A percentile compares a stretch with the other conserved stretches of the same genome.
Evolutionary conservation across 2,888 invertebrate genomes (phyloP).

Genomic region (Seladonia tumulorum): DNA sequence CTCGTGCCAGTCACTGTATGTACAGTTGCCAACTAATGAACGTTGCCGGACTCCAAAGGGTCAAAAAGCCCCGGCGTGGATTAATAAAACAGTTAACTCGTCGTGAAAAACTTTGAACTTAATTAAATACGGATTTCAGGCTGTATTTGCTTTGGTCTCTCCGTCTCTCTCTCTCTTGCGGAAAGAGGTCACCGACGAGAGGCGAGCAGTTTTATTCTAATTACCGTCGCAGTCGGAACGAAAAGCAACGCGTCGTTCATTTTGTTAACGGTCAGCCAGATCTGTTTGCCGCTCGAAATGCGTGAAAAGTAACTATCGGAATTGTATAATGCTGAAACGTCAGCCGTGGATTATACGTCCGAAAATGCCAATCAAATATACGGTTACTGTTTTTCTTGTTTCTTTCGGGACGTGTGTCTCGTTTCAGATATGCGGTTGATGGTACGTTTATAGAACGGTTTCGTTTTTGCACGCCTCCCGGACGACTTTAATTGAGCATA

Average conservation of each 20-base stretch:
- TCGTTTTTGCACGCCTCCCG: not conserved
- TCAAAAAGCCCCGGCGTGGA: not conserved
- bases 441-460: not conserved
- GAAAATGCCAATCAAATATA: not conserved
- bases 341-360: too few relatives aligned
- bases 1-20: too few relatives aligned
- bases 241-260: not conserved
- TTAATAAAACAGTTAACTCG: not conserved
- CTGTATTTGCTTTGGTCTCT: not conserved
- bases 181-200: not conserved
- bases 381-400: not conserved
- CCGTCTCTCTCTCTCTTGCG: not conserved
- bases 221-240: not conserved
- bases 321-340: not conserved
- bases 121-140: not conserved
- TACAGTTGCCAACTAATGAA: slow-evolving; percentile 20
- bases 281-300: not conserved
- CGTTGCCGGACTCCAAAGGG: slow-evolving; percentile 3
- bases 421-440: not conserved
- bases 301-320: not conserved
- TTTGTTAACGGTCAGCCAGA: not conserved
- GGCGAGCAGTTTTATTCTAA: not conserved
- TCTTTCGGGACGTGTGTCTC: not conserved
- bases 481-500: not conserved
- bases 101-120: not conserved